Base-by-base conservation (phyloP, 1,140 invertebrate genomes). In the Tyrophagus putrescentiae region DNA sequence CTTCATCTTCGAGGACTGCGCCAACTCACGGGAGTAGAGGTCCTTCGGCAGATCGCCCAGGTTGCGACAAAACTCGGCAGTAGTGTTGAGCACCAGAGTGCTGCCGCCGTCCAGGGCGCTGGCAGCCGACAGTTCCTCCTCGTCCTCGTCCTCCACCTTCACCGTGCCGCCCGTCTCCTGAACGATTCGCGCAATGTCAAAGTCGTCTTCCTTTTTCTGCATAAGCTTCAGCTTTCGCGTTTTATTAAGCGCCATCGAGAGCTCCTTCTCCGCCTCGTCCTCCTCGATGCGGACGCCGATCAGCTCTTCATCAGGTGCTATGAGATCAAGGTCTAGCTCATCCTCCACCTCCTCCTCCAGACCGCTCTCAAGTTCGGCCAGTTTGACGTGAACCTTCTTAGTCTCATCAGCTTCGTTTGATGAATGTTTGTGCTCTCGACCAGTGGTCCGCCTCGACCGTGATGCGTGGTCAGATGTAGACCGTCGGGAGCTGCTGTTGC, bases 31-130 rank as follows among this genome's bases (percentile, higher is more conserved):
- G n/a, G n/a, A n/a, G n/a, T n/a, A n/a, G n/a, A n/a, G n/a, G n/a
- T n/a, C n/a, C 0, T 87, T 94, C 34, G 91, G 90, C 68, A 95
- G 93, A 71, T 96, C 91, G 25, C 93, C 90, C 2, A 98, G 75
- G 36, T 89, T 92, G 64, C 93, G 79, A 72, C 93, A 97, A 76
- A 97, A 98, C 76, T 98, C 94, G 0, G 91, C 90, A 0, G 91
- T 96, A 13, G 89, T 82, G 76, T 97, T 93, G 31, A 97, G 72
- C 31, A 87, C 79, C 65, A 97, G 93, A 62, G 71, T 70, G 4
- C 61, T 62, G 39, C 58, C 54, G 13, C 18, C 18, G 31, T 31
- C 28, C 29, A 42, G 6, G 28, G 11, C 4, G n/a, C 28, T 39
- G 27, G 36, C 63, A 21, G 41, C 21, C 33, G 36, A 50, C 6